Conservation (phyloP, 2,797 vertebrate genomes). For the Alcedo quadribrachys region DNA sequence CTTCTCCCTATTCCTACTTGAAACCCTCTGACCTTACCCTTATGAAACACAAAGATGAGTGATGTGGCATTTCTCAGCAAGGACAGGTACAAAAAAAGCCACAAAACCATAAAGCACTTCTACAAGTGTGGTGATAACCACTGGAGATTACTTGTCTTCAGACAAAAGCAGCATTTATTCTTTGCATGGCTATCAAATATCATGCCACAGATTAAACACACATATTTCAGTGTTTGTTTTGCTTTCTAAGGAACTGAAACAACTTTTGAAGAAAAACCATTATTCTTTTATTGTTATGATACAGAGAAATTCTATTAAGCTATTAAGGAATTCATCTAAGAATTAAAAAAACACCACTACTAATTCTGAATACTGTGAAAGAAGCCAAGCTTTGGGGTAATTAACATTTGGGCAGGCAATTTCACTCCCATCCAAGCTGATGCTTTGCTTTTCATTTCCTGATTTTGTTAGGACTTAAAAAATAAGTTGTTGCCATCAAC, state of each 20-base stretch:
- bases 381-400: not conserved
- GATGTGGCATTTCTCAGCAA: fast-evolving
- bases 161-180: not conserved
- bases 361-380: not conserved
- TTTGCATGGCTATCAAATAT: not conserved
- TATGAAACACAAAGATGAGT: too few species aligned
- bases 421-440: not conserved
- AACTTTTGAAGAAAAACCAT: not conserved
- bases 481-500: not conserved
- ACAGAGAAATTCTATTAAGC: not conserved
- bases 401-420: not conserved
- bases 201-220: fast-evolving
- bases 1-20: too few species aligned
- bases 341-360: not conserved
- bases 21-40: not conserved
- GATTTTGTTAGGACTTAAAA: not conserved
- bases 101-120: not conserved
- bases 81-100: not conserved
- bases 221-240: not conserved
- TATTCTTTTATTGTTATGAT: not conserved
- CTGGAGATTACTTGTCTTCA: not conserved
- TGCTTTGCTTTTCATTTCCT: not conserved
- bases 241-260: not conserved
- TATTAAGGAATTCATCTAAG: not conserved
- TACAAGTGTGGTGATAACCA: not conserved